Base-by-base conservation (phyloP, 2,797 vertebrate species). In the Setipinna tenuifilis region DNA sequence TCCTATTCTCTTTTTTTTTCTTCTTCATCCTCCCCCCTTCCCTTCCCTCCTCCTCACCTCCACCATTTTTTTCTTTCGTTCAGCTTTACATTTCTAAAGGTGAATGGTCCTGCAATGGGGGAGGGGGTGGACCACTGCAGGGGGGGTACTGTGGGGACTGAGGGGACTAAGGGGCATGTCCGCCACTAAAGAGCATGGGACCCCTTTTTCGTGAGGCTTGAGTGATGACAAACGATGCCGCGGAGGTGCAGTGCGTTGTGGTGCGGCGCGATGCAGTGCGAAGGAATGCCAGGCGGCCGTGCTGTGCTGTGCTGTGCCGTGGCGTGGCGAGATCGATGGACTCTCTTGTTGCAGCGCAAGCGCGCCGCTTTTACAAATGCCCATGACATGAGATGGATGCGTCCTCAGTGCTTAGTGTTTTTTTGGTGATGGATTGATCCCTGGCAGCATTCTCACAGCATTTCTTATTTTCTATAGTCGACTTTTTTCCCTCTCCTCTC, bases 41-140 rank as follows among this genome's bases (percentile, higher is more conserved):
- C 7, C 16, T 6, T 9, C 16, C 71, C 17, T 54, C 50, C 50
- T 1, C 50, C 50, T 9, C 9, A 54, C 14, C 50, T 54, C 50
- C 50, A 54, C 50, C 50, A 3, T 19, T 31, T 6, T 44, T 78
- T 78, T 35, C 17, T 83, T 21, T 61, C 0, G 31, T 35, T 78
- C 31, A 92, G 88, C 87, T 92, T 91, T 92, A 92, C 93, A 92
- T 94, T 94, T 94, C 93, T 83, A 93, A 92, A 92, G 82, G 87
- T 86, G 21, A 25, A 83, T 9, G 87, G 86, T 88, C 89, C 85
- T n/a, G n/a, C n/a, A n/a, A n/a, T n/a, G n/a, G n/a, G n/a, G n/a
- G n/a, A n/a, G n/a, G n/a, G n/a, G n/a, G n/a, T n/a, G n/a, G n/a
- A n/a, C n/a, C n/a, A n/a, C n/a, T n/a, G n/a, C n/a, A n/a, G n/a